Base-by-base conservation (phyloP, 2,888 invertebrate species). In the Eilema depressum region DNA sequence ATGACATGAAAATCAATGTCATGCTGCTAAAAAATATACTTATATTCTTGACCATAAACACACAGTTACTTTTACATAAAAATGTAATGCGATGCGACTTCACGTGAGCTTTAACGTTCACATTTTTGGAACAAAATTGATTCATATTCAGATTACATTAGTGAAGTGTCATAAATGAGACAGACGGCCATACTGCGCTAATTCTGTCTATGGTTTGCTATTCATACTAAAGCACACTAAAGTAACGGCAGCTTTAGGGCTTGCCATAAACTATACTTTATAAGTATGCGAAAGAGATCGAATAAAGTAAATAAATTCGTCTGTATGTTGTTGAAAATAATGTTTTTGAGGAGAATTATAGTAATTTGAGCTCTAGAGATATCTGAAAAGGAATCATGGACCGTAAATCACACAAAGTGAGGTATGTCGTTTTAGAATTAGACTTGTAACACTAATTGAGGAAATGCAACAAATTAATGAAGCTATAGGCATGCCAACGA, bases 161-260 rank as follows among this genome's bases (percentile, higher is more conserved):
- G 47, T 69, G 64, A 69, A 47, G 59, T 64, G 47, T 30, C 41
- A 69, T 59, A 64, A 59, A 69, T 23, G 59, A 63, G 59, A 69
- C 23, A 57, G 41, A 57, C 20, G 10, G 30, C 2, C 2, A 56
- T 70, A 61, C 71, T 72, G 26, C 70, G 37, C 37, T 59, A 73
- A 26, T 75, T 75, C 73, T 66, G 59, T 69, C 57, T 66, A 66
- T 62, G 8, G 65, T 66, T 63, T 59, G 56, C 26, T 63, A 63
- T 59, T 63, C 23, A 72, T 72, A 66, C 69, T 71, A 57, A 68
- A 76, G 60, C 23, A 72, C 70, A 66, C 69, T 71, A 57, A 68
- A 76, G 60, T 73, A 75, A 75, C 28, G 26, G 73, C 71, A 71
- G 26, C 71, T 77, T 60, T 62, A 70, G 71, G 71, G 67, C 7